Percentiles rank a stretch among this genome's conserved stretches.
These are phyloP conservation scores for Barnardius zonarius DNA, from an alignment of 2,113 vertebrate species.

Conservation along the genomic window DNA sequence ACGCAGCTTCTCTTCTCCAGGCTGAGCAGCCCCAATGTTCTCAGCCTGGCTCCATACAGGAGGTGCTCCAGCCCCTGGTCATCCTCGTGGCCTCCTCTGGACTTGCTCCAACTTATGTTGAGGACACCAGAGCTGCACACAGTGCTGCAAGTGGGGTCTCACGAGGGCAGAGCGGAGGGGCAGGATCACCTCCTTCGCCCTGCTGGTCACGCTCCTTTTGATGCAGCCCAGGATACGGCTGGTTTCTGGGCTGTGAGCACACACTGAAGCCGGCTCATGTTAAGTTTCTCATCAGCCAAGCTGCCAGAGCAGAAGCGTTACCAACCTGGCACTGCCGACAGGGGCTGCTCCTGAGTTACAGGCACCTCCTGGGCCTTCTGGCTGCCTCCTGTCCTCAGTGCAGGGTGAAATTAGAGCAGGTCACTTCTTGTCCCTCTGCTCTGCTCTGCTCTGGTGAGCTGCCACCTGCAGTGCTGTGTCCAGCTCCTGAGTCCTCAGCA, in stretches of 20 bases:
- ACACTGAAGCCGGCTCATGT: not conserved
- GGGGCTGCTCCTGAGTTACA: rapidly evolving
- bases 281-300: not conserved
- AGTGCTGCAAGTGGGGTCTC: too few species aligned
- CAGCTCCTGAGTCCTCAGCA: not conserved
- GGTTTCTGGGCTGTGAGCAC: not conserved
- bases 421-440: not conserved
- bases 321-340: rapidly evolving
- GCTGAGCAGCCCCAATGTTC: too few species aligned
- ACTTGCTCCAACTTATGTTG: too few species aligned
- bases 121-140: too few species aligned
- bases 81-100: too few species aligned
- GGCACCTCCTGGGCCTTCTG: not conserved
- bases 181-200: not conserved
- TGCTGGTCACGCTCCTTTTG: not conserved
- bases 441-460: not conserved
- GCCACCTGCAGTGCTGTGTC: not conserved
- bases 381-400: rapidly evolving
- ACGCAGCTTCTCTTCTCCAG: too few species aligned
- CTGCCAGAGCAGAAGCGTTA: rapidly evolving
- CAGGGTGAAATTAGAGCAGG: too few species aligned
- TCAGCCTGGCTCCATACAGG: too few species aligned
- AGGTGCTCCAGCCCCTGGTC: too few species aligned
- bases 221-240: not conserved
- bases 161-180: not conserved